phyloP scores from a whole-genome alignment of 2,797 vertebrate species.

The Molossus alvarezi region DNA sequence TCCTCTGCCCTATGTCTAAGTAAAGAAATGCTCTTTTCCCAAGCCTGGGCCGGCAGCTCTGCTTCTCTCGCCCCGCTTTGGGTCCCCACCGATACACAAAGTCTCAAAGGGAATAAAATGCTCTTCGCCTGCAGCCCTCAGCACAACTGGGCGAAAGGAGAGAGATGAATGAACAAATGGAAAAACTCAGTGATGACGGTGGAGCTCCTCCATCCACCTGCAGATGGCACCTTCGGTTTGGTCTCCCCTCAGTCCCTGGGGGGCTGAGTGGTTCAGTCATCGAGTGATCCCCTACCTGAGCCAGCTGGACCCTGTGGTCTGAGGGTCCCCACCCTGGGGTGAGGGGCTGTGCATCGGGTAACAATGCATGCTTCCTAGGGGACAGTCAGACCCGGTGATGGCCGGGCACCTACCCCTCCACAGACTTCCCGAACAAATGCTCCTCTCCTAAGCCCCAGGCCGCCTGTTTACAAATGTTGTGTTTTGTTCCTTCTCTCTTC shows the following conservation, averaged over 20 bases:
- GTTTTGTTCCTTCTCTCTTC: constrained; percentile 21
- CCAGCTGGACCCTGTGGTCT: neutral
- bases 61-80: neutral
- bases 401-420: neutral
- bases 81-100: neutral
- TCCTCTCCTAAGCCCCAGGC: constrained; percentile 11
- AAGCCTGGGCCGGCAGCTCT: neutral
- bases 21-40: neutral
- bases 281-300: neutral
- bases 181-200: neutral
- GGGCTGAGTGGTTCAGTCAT: neutral
- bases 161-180: neutral
- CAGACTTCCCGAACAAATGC: neutral
- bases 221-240: neutral
- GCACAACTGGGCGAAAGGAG: neutral
- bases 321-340: accelerated
- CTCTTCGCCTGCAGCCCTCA: too few relatives aligned
- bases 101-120: neutral
- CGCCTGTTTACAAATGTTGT: constrained; percentile 51
- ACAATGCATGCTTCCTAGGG: accelerated
- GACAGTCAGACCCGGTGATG: neutral
- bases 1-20: neutral
- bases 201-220: neutral
- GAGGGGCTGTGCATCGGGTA: neutral
- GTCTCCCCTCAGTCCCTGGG: neutral